These are phyloP conservation scores for Lingula anatina DNA, from an alignment of 2,888 invertebrate species.

Conservation along the genomic window DNA sequence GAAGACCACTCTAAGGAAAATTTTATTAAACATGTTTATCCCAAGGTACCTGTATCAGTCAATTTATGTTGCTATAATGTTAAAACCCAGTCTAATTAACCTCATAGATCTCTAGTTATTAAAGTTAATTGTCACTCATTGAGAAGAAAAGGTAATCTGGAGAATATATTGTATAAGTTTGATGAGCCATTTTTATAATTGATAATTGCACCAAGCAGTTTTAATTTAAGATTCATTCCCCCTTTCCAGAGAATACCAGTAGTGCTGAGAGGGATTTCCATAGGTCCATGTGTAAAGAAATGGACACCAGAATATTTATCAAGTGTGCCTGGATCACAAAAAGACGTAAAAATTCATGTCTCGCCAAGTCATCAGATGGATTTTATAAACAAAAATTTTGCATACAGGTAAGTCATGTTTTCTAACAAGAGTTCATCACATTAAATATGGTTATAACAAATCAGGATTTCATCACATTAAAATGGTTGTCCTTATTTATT, in stretches of 20 bases:
- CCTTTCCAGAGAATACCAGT: conserved; percentile 46
- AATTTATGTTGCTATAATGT: too few species aligned
- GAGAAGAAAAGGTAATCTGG: too few species aligned
- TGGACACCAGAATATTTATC: conserved; percentile 55
- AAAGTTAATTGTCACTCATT: too few species aligned
- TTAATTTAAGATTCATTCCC: neutral
- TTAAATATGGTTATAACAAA: neutral
- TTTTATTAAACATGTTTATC: too few species aligned
- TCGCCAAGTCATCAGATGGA: conserved; percentile 52
- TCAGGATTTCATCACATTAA: neutral
- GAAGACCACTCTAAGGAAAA: too few species aligned
- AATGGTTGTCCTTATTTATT: too few species aligned
- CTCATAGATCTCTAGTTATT: too few species aligned
- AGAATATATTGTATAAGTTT: too few species aligned
- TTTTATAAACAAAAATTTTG: conserved; percentile 57
- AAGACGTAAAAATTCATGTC: conserved; percentile 56
- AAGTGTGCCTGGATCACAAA: conserved; percentile 36
- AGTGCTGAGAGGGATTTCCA: conserved; percentile 51
- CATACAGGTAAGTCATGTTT: conserved; percentile 48
- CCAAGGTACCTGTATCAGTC: too few species aligned
- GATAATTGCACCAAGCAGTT: too few species aligned
- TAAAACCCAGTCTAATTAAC: too few species aligned
- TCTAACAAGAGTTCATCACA: neutral
- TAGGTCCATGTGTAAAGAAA: conserved; percentile 53
- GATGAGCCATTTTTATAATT: too few species aligned